These are phyloP conservation scores for Chaenodraco wilsoni DNA, from an alignment of 2,797 vertebrate genomes.

Conservation along the genomic window DNA sequence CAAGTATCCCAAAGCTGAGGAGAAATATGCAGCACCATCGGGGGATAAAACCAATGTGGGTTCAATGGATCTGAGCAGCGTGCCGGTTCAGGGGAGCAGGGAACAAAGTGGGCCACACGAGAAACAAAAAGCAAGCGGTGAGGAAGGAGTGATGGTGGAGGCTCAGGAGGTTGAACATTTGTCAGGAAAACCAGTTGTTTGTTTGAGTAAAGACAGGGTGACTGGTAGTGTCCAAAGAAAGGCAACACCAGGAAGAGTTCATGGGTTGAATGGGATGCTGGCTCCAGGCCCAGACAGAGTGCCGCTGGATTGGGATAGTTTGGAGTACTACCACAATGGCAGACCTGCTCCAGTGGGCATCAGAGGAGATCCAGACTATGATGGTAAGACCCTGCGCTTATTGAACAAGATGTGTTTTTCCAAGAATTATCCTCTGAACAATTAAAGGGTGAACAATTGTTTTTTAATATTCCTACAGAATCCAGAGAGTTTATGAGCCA, in stretches of 20 bases:
- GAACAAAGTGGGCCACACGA: constrained; percentile 22
- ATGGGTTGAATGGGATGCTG: constrained; percentile 20
- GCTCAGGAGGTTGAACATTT: not conserved
- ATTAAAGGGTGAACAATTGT: constrained; percentile 5
- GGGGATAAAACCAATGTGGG: not conserved
- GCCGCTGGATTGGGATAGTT: constrained; percentile 57
- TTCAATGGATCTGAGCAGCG: constrained; percentile 17
- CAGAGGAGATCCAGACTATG: constrained; percentile 49
- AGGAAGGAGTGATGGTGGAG: constrained; percentile 19
- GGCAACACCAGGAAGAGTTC: constrained; percentile 12
- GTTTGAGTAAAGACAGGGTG: constrained; percentile 15
- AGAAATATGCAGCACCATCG: constrained; percentile 16
- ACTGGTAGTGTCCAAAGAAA: constrained; percentile 36
- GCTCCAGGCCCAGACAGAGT: constrained; percentile 32
- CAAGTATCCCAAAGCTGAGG: constrained; percentile 13
- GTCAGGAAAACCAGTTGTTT: constrained; percentile 16
- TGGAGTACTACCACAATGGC: constrained; percentile 53
- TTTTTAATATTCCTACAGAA: constrained; percentile 52
- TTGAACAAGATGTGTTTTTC: not conserved
- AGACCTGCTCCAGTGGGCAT: constrained; percentile 42
- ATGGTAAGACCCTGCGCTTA: constrained; percentile 47
- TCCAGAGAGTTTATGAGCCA: constrained; percentile 59
- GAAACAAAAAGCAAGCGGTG: constrained; percentile 22
- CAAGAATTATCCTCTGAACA: not conserved
- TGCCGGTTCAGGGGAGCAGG: constrained; percentile 23